phyloP scores from a whole-genome alignment of 2,888 invertebrate species.

The Mythimna lalbum region DNA sequence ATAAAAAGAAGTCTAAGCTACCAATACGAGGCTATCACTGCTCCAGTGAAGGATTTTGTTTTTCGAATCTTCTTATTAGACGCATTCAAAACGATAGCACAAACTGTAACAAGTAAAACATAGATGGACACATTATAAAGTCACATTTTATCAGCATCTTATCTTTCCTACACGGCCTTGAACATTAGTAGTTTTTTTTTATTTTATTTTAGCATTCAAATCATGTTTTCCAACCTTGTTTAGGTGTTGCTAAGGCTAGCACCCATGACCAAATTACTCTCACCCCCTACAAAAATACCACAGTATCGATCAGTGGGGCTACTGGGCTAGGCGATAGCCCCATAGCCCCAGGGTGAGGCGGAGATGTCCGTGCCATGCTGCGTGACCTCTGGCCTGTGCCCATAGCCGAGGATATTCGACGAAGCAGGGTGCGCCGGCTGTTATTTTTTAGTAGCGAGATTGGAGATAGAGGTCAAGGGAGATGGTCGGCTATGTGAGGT shows the following conservation, averaged over 20 bases:
- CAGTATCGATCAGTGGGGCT: constrained; percentile 65
- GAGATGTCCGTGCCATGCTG: constrained; percentile 86
- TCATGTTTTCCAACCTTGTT: background rate
- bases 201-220: too few relatives aligned
- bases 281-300: constrained; percentile 59
- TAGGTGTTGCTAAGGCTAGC: constrained; percentile 44
- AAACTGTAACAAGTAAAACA: background rate
- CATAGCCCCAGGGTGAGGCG: constrained; percentile 85
- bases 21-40: too few relatives aligned
- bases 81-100: background rate
- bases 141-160: too few relatives aligned
- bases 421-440: constrained; percentile 39
- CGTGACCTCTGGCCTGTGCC: constrained; percentile 88
- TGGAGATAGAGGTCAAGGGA: constrained; percentile 36
- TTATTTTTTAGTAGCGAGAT: constrained; percentile 26
- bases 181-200: too few relatives aligned
- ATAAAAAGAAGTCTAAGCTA: too few relatives aligned
- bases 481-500: constrained; percentile 41
- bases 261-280: constrained; percentile 52
- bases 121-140: background rate
- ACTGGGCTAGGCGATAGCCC: constrained; percentile 72
- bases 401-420: constrained; percentile 68
- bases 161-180: too few relatives aligned
- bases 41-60: too few relatives aligned
- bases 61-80: background rate